Evolutionary conservation across 2,113 vertebrate species (phyloP), one percentile per base, ranked within the genome.

Genomic region (Plectropomus leopardus): DNA sequence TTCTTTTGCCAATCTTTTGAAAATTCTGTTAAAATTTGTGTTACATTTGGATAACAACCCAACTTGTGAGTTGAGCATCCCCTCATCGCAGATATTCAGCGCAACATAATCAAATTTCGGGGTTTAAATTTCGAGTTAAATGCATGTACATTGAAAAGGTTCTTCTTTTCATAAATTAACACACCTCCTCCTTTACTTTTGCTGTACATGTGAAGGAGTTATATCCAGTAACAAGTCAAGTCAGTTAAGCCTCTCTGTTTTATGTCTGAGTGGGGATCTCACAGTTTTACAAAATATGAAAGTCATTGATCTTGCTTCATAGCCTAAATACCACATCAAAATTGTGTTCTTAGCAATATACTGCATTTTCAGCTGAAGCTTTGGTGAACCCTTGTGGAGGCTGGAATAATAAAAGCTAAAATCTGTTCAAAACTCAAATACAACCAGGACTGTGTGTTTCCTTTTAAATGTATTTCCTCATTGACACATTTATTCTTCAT

Each of bases 401-500:
- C 14, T 40, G 59, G 11, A 50, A 19, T 7, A 10, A 63, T 64
- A 7, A 72, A 58, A 58, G 23, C 4, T 54, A 54, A 28, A 42
- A 54, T 23, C 32, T 63, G 10, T 47, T 19, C 36, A 47, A 45
- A 68, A 45, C 26, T 9, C 19, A 30, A 57, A 57, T 44, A 65
- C 28, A 58, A 59, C 19, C 23, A 63, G 36, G 36, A 40, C 36
- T 34, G 23, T 7, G 0, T 7, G 4, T 50, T 55, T 69, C 60
- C 24, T 11, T 55, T 53, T 32, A 26, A 66, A 83, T 53, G 10
- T 3, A 14, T 66, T 67, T 72, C 32, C 45, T 71, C 45, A 50
- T 5, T 30, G 30, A 58, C 64, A 57, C 34, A 60, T 64, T 34
- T 57, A 76, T 67, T 23, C 50, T 34, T 59, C 40, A 57, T 47